phyloP scores from a whole-genome alignment of 2,888 invertebrate species.

The Ormyrus pomaceus region DNA sequence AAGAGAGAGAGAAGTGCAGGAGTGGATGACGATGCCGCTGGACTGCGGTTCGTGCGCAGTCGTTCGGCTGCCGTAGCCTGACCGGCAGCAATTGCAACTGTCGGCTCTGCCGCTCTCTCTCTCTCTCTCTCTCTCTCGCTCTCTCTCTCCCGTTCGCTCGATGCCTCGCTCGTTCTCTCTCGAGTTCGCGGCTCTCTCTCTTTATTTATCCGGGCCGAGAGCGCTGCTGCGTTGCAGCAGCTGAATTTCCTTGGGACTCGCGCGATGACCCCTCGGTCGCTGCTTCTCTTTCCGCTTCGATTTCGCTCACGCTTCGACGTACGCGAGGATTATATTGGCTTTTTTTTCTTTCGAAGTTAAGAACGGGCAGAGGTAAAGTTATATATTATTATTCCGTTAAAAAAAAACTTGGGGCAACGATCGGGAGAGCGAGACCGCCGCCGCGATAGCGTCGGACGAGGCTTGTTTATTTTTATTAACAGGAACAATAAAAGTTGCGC shows the following conservation, averaged over 20 bases:
- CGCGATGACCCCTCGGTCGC: too few relatives aligned
- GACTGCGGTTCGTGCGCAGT: constrained; percentile 47
- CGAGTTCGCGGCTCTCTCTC: constrained; percentile 48
- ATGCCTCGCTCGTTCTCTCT: constrained; percentile 30
- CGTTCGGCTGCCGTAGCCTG: constrained; percentile 48
- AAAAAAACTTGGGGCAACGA: too few relatives aligned
- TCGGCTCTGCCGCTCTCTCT: constrained; percentile 45
- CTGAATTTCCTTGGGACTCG: not conserved
- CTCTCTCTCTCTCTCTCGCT: constrained; percentile 48
- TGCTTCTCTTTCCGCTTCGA: not conserved
- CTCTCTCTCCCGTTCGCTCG: constrained; percentile 47
- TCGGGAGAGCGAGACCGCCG: too few relatives aligned
- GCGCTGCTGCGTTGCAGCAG: not conserved
- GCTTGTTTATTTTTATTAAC: too few relatives aligned
- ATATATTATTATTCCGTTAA: too few relatives aligned
- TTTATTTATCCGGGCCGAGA: constrained; percentile 7
- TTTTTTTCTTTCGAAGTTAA: too few relatives aligned
- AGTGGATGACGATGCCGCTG: not conserved
- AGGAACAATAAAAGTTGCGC: too few relatives aligned
- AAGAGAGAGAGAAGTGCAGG: not conserved
- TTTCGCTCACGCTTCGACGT: not conserved
- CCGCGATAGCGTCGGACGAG: too few relatives aligned
- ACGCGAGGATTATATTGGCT: too few relatives aligned
- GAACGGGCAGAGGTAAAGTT: too few relatives aligned
- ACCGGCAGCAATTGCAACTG: constrained; percentile 57